Percentiles rank a stretch among this genome's conserved stretches.
Conservation (phyloP, 1,140 invertebrate genomes). For the Drosophila littoralis region DNA sequence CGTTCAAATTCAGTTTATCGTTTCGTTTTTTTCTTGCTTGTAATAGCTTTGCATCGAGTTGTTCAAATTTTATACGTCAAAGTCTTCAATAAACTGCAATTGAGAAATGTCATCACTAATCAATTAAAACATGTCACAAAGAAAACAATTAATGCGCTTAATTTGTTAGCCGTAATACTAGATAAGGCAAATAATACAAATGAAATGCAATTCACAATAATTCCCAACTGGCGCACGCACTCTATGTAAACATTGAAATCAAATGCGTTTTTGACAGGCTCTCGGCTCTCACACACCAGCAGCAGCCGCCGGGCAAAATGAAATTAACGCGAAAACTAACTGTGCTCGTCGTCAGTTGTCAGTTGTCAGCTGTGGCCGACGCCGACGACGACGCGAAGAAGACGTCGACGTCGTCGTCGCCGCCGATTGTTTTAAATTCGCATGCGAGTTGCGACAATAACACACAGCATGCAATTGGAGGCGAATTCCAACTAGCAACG, state of each 20-base stretch:
- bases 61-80: slow-evolving; percentile 46
- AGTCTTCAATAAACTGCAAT: slow-evolving; percentile 56
- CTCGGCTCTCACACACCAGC: background rate
- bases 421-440: slow-evolving; percentile 27
- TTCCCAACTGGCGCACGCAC: background rate
- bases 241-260: slow-evolving; percentile 7
- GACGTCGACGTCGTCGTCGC: slow-evolving; percentile 7
- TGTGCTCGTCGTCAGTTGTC: slow-evolving; percentile 12
- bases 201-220: background rate
- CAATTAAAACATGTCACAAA: background rate
- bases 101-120: background rate
- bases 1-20: background rate
- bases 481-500: slow-evolving; percentile 22
- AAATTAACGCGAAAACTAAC: slow-evolving; percentile 29
- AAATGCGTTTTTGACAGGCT: background rate
- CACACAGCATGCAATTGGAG: slow-evolving; percentile 34
- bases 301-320: background rate
- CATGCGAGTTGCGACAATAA: slow-evolving; percentile 26
- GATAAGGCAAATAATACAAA: background rate
- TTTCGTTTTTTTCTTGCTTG: slow-evolving; percentile 5
- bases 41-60: slow-evolving; percentile 44
- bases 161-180: background rate
- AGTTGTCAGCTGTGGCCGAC: slow-evolving; percentile 39
- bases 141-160: background rate
- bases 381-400: slow-evolving; percentile 9